A percentile compares a stretch with the other conserved stretches of the same genome.
Evolutionary conservation across 2,888 invertebrate species (phyloP).

Genomic region (Eledona agricola): DNA sequence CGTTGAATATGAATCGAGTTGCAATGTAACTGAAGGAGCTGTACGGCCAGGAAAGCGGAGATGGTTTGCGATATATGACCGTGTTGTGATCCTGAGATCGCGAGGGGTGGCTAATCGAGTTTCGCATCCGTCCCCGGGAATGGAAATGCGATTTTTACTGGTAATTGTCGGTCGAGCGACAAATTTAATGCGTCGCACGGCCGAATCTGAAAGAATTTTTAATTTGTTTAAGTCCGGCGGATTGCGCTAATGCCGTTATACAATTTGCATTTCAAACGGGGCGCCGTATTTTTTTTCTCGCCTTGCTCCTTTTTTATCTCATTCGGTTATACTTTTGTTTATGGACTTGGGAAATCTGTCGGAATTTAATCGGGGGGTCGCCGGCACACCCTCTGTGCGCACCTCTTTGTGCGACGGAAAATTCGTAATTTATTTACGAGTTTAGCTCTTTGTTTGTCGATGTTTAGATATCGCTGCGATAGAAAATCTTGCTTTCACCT

Average conservation of each 20-base stretch:
- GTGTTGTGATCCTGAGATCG: too few species aligned
- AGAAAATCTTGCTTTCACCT: slow-evolving; percentile 40
- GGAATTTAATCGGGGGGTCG: slow-evolving; percentile 33
- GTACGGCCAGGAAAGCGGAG: too few species aligned
- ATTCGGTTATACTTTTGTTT: slow-evolving; percentile 35
- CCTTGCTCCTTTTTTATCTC: slow-evolving; percentile 17
- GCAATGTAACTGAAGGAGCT: too few species aligned
- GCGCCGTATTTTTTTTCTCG: slow-evolving; percentile 18
- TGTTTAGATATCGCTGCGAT: slow-evolving; percentile 31
- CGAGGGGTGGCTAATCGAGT: slow-evolving; percentile 18
- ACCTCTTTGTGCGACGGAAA: slow-evolving; percentile 31
- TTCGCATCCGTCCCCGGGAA: slow-evolving; percentile 9
- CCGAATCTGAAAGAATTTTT: slow-evolving; percentile 49
- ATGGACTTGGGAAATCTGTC: slow-evolving; percentile 35
- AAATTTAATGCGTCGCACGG: slow-evolving; percentile 32
- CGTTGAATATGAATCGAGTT: too few species aligned
- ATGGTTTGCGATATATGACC: too few species aligned
- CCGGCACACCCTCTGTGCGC: background rate
- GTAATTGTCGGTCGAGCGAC: slow-evolving; percentile 32
- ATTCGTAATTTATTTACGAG: slow-evolving; percentile 38
- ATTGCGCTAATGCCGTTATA: slow-evolving; percentile 45
- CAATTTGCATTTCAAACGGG: slow-evolving; percentile 49
- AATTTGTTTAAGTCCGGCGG: slow-evolving; percentile 47
- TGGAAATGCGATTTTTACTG: slow-evolving; percentile 23
- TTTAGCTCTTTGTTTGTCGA: slow-evolving; percentile 36